Evolutionary conservation across 2,113 vertebrate genomes (phyloP).

Genomic region (Thymallus thymallus): DNA sequence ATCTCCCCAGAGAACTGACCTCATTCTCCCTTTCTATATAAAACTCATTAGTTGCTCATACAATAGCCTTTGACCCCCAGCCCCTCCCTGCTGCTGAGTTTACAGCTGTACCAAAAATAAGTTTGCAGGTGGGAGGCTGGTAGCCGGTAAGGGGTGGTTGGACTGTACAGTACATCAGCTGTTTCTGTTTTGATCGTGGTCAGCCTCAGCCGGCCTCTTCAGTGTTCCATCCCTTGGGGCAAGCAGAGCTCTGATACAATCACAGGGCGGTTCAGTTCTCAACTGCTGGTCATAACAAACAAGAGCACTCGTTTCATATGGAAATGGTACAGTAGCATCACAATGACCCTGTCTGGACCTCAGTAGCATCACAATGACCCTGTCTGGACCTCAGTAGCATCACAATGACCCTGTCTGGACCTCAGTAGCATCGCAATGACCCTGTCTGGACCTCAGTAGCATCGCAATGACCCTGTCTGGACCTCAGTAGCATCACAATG

Average conservation of each 20-base stretch:
- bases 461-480: slow-evolving; percentile 7
- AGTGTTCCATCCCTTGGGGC: slow-evolving; percentile 66
- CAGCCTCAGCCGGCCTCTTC: slow-evolving; percentile 61
- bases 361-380: slow-evolving; percentile 7
- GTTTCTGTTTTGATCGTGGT: slow-evolving; percentile 70
- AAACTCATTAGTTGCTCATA: slow-evolving; percentile 77
- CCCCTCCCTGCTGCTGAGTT: slow-evolving; percentile 34
- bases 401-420: slow-evolving; percentile 2
- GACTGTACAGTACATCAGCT: slow-evolving; percentile 64
- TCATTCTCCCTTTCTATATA: slow-evolving; percentile 73
- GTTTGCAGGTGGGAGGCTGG: slow-evolving; percentile 64
- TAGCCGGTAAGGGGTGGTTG: neutral
- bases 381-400: neutral
- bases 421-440: slow-evolving; percentile 5
- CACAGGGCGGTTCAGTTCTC: slow-evolving; percentile 53
- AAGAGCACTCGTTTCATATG: neutral
- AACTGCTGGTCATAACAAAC: neutral
- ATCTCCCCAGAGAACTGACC: slow-evolving; percentile 70
- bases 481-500: slow-evolving; percentile 6
- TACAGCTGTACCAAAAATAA: slow-evolving; percentile 82
- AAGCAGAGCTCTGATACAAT: slow-evolving; percentile 65
- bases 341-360: neutral
- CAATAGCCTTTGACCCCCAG: slow-evolving; percentile 34
- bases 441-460: neutral
- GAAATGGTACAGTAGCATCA: slow-evolving; percentile 7